Evolutionary conservation across 2,797 vertebrate genomes (phyloP), one percentile per base, ranked within the genome.

Genomic region (Melanotaenia nigrans): DNA sequence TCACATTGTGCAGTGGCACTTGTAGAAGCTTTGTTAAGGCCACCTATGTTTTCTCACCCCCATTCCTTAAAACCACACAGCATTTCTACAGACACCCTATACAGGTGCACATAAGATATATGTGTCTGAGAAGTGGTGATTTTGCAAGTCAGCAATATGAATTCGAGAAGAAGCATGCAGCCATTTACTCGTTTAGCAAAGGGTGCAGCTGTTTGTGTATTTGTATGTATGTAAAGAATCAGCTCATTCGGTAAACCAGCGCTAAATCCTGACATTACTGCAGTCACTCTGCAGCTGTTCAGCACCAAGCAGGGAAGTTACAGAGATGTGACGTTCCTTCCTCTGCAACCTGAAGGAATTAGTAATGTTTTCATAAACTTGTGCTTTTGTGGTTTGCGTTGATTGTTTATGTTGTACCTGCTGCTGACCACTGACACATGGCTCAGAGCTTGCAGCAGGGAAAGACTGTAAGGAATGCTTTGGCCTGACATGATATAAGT

Each of bases 391-490:
- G 86, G 85, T 84, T 63, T 53, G 38, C 77, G 79, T 71, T 73
- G 61, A 85, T 79, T 57, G 10, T 4, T 38, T 53, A 3, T 35
- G 54, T 77, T 75, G 82, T 86, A 65, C 79, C 1, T 55, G 57
- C 65, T 40, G 59, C 80, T 51, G 73, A 67, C 63, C 63, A 70
- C 75, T 59, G 78, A 86, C 83, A 71, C 79, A 12, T 22, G 32
- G 35, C 62, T 80, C 75, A 28, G 75, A 59, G 72, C 66, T 65
- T 40, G 16, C 79, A 73, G 80, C 77, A 64, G 83, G 78, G 73
- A 81, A 89, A 83, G 86, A 90, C 72, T 68, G 69, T 83, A 25
- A 87, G 93, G 92, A 94, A 95, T 95, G 87, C 89, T 91, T 81
- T 72, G 69, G 45, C 67, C 84, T 87, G 89, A 90, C 92, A 91